Conservation (phyloP, 2,113 vertebrate genomes). For the Theristicus caerulescens region DNA sequence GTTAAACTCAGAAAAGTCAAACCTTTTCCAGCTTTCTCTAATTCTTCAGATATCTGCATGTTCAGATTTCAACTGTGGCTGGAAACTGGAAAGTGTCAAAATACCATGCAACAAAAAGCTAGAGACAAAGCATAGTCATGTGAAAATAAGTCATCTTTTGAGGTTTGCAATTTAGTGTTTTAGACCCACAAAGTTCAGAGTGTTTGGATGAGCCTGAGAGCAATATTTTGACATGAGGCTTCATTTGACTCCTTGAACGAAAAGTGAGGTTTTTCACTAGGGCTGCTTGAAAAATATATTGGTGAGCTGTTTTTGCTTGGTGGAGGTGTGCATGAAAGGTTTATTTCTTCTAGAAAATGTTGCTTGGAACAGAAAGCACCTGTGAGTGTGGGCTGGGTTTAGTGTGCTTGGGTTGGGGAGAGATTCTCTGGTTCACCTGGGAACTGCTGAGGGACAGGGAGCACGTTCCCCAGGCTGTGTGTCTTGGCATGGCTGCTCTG, state of each 20-base stretch:
- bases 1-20: background rate
- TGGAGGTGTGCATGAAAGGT: background rate
- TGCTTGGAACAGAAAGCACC: background rate
- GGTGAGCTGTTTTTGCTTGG: background rate
- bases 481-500: background rate
- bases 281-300: background rate
- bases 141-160: background rate
- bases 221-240: background rate
- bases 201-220: background rate
- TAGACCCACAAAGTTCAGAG: background rate
- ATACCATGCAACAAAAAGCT: background rate
- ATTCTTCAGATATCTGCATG: background rate
- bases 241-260: background rate
- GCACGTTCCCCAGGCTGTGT: rapidly evolving
- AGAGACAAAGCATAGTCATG: background rate
- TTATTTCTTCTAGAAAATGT: background rate
- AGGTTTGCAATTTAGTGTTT: background rate
- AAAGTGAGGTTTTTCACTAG: background rate
- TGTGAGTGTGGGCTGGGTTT: background rate
- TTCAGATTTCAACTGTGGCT: background rate
- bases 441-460: background rate
- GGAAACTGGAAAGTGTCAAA: background rate
- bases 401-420: background rate
- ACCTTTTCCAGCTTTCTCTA: background rate
- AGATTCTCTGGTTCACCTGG: background rate